Evolutionary conservation across 2,888 invertebrate genomes (phyloP), one percentile per base, ranked within the genome.

Genomic region (Macaria liturata): DNA sequence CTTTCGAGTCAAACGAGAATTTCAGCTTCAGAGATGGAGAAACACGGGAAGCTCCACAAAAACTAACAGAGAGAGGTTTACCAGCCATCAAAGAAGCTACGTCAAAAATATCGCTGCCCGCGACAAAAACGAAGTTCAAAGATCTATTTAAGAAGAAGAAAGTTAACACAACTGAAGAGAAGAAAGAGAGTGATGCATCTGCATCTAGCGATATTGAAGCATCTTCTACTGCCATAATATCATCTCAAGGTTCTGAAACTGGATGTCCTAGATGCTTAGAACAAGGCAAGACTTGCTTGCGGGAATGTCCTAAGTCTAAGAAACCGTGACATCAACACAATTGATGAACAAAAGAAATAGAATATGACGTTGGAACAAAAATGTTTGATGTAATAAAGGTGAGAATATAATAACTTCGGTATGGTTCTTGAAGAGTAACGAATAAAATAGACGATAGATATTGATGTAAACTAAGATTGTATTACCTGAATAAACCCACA

Each of bases 211-310:
- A 20, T 20, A 20, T 1, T 20, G 34, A 37, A 7, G 34, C 34
- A 1, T 4, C 5, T 37, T 4, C 34, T 37, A 7, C 7, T 4
- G 34, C 5, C 3, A 7, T 7, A 0, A 37, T 7, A 37, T 4
- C 5, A 37, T 6, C 34, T 6, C 5, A 37, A 37, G 34, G 7
- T 2, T 4, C 34, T 37, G 7, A 37, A 7, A 3, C 34, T 32
- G 59, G 51, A 32, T 86, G 85, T 68, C 67, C 78, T 0, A 78
- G 68, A 62, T 86, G 86, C 66, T 48, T 68, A 0, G 68, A 75
- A 51, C 65, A 76, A 49, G 80, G 79, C 0, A 72, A 72, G 50
- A 67, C 66, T 4, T 86, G 86, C 68, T 57, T 83, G 0, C 63
- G 66, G 42, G 66, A 59, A 2, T 86, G 86, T 65, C 84, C 83